Evolutionary conservation across 2,888 invertebrate genomes (phyloP).

Genomic region (Watsonalla cultraria): DNA sequence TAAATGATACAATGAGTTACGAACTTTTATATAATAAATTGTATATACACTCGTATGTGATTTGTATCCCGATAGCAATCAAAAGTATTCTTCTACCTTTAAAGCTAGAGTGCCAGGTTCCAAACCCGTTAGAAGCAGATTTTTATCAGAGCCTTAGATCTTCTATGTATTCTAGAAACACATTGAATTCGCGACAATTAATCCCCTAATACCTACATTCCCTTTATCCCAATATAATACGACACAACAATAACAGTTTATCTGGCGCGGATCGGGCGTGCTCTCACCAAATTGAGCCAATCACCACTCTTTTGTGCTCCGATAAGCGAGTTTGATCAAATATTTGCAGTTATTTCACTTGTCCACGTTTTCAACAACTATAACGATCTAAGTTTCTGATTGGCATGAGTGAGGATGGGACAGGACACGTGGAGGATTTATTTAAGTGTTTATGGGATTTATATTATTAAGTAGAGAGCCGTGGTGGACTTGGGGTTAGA

Average conservation of each 20-base stretch:
- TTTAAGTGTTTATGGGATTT: neutral
- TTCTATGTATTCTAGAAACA: too few relatives aligned
- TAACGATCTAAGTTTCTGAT: slow-evolving; percentile 13
- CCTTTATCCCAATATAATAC: slow-evolving; percentile 14
- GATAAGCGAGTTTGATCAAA: slow-evolving; percentile 45
- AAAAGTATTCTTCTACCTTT: too few relatives aligned
- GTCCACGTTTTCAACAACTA: slow-evolving; percentile 23
- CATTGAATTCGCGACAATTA: too few relatives aligned
- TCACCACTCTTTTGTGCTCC: slow-evolving; percentile 47
- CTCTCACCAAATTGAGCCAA: slow-evolving; percentile 60
- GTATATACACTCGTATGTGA: too few relatives aligned
- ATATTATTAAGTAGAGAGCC: too few relatives aligned
- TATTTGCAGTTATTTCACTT: slow-evolving; percentile 51
- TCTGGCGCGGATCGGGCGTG: slow-evolving; percentile 42
- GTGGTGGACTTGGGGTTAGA: too few relatives aligned
- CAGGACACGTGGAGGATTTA: neutral
- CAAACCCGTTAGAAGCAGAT: too few relatives aligned
- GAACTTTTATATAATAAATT: too few relatives aligned
- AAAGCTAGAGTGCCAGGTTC: too few relatives aligned
- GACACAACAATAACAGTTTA: slow-evolving; percentile 33
- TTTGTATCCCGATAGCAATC: too few relatives aligned
- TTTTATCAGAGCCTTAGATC: too few relatives aligned
- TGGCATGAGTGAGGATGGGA: slow-evolving; percentile 16
- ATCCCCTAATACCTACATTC: slow-evolving; percentile 2
- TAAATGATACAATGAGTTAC: too few relatives aligned